Conservation (phyloP, 2,888 invertebrate genomes). For the Andrena flavipes region DNA sequence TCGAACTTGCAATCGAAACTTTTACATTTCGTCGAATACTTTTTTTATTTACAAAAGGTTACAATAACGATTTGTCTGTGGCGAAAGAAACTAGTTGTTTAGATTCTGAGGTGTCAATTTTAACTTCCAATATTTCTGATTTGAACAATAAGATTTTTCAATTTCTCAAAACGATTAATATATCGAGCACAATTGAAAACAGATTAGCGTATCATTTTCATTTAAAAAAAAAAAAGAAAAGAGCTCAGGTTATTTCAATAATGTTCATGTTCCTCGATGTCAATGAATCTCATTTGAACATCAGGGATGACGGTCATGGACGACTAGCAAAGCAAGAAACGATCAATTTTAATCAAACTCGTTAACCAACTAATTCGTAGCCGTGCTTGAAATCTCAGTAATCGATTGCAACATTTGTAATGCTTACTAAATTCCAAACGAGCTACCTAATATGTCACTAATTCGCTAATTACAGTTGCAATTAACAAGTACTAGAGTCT, state of each 20-base stretch:
- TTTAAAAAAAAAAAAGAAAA: not conserved
- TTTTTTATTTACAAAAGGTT: not conserved
- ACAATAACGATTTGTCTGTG: not conserved
- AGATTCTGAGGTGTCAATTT: not conserved
- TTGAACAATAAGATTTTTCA: not conserved
- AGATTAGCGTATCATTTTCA: not conserved
- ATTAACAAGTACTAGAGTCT: slow-evolving; percentile 42
- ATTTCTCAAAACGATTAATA: not conserved
- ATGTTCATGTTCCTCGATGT: not conserved
- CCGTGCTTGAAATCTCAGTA: slow-evolving; percentile 34
- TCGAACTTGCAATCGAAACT: too few relatives aligned
- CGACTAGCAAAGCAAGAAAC: slow-evolving; percentile 21
- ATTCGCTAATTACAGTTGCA: slow-evolving; percentile 26
- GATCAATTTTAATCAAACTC: slow-evolving; percentile 6
- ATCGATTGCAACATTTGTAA: slow-evolving; percentile 31
- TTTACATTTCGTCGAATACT: not conserved
- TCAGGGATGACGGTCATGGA: slow-evolving; percentile 15
- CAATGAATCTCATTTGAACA: not conserved
- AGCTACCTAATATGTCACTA: slow-evolving; percentile 17
- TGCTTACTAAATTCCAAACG: slow-evolving; percentile 21
- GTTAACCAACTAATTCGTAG: slow-evolving; percentile 35
- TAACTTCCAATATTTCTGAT: not conserved
- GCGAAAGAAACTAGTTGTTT: not conserved
- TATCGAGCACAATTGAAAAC: not conserved
- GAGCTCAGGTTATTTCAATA: not conserved